A percentile compares a stretch with the other conserved stretches of the same genome.
phyloP scores from a whole-genome alignment of 2,113 vertebrate species.

The Orthonyx spaldingii region DNA sequence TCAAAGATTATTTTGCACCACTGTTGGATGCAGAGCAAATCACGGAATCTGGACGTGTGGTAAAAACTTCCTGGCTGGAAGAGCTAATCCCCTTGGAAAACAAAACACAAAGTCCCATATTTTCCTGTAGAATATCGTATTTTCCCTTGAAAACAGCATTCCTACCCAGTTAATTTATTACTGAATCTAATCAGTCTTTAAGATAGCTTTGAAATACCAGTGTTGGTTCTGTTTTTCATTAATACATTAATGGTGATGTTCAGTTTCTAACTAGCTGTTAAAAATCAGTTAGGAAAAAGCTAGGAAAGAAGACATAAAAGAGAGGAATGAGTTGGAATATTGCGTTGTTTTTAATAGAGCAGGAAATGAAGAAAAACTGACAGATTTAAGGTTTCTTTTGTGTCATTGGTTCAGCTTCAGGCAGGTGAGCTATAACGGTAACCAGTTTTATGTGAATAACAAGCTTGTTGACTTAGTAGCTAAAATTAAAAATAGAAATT shows the following conservation, averaged over 20 bases:
- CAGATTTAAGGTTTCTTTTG: slow-evolving; percentile 14
- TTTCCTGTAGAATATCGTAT: background rate
- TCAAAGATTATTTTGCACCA: background rate
- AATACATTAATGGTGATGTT: background rate
- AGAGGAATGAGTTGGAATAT: background rate
- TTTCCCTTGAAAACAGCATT: slow-evolving; percentile 12
- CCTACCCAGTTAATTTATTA: background rate
- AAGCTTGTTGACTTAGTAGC: background rate
- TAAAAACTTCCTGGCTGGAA: slow-evolving; percentile 39
- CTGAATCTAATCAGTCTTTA: background rate
- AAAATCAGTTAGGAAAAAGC: background rate
- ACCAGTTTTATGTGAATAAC: background rate
- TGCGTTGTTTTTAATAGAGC: background rate
- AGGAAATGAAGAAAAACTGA: background rate
- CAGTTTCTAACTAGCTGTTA: background rate
- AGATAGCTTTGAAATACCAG: background rate
- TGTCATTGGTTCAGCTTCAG: background rate
- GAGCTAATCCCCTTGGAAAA: background rate
- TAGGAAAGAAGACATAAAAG: background rate
- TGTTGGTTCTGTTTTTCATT: background rate
- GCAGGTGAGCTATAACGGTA: background rate
- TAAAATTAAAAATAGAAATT: background rate
- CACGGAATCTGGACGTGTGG: background rate
- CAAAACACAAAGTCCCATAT: slow-evolving; percentile 1
- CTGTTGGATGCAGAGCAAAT: background rate